Evolutionary conservation across 2,113 vertebrate genomes (phyloP).

Genomic region (Andinoacara biseriatus): DNA sequence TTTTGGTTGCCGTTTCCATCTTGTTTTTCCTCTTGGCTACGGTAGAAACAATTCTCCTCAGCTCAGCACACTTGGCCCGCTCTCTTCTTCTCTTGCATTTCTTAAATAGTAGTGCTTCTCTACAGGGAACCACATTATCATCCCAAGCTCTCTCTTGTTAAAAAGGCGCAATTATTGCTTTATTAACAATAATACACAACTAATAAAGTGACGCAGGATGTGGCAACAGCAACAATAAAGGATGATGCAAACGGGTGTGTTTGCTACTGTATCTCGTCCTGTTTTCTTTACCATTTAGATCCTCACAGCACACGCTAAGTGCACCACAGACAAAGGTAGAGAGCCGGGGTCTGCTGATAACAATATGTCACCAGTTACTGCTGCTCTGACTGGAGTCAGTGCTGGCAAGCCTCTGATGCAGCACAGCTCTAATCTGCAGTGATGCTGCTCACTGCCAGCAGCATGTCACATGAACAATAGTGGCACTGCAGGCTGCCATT

Average conservation of each 20-base stretch:
- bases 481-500: not conserved
- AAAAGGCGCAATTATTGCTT: not conserved
- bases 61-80: constrained; percentile 5
- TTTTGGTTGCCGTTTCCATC: not conserved
- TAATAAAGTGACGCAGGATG: not conserved
- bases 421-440: not conserved
- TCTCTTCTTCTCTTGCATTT: constrained; percentile 12
- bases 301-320: not conserved
- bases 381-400: not conserved
- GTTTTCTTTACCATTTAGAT: not conserved
- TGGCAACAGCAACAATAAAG: not conserved
- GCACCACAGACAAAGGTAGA: not conserved
- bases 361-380: constrained; percentile 9
- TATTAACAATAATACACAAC: not conserved
- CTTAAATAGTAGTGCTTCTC: not conserved
- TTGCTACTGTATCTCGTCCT: not conserved
- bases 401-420: not conserved
- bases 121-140: not conserved
- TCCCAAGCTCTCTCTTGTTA: not conserved
- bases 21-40: constrained; percentile 11
- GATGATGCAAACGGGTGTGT: not conserved
- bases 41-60: not conserved
- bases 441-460: constrained; percentile 4
- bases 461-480: not conserved
- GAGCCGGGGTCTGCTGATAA: not conserved